A percentile compares a stretch with the other conserved stretches of the same genome.
Conservation (phyloP, 2,797 vertebrate genomes). For the Amblyopsis hoosieri region DNA sequence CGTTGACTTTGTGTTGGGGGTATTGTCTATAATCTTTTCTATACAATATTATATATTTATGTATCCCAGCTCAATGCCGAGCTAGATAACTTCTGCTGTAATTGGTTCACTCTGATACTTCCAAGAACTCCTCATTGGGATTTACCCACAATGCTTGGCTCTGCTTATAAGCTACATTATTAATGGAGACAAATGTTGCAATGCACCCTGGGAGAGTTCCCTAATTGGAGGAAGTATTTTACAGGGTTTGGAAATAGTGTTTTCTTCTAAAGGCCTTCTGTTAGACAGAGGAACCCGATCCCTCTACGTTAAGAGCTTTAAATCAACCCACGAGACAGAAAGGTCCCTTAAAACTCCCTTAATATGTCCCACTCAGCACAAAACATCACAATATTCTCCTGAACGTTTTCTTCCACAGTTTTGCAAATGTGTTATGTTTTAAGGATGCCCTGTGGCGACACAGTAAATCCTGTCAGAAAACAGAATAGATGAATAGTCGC, state of each 20-base stretch:
- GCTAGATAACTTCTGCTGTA: slow-evolving; percentile 40
- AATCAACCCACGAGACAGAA: too few relatives aligned
- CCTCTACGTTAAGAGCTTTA: slow-evolving; percentile 4
- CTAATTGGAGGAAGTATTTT: slow-evolving; percentile 61
- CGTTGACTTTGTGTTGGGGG: too few relatives aligned
- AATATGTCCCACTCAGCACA: slow-evolving; percentile 50
- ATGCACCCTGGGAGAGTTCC: slow-evolving; percentile 74
- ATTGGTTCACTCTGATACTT: slow-evolving; percentile 71
- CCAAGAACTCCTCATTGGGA: slow-evolving; percentile 60
- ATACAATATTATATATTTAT: too few relatives aligned
- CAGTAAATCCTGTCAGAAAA: slow-evolving; percentile 29
- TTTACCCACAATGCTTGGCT: slow-evolving; percentile 60
- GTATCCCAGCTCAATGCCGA: slow-evolving; percentile 39
- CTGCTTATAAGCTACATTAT: slow-evolving; percentile 75
- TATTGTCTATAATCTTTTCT: too few relatives aligned
- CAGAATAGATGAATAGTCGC: slow-evolving; percentile 2
- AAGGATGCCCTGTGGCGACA: slow-evolving; percentile 44
- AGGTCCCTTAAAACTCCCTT: slow-evolving; percentile 24
- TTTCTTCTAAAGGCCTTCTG: slow-evolving; percentile 21
- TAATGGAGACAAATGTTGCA: slow-evolving; percentile 82
- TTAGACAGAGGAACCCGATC: slow-evolving; percentile 5
- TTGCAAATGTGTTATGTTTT: slow-evolving; percentile 42
- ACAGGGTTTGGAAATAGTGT: slow-evolving; percentile 7
- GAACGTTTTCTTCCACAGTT: slow-evolving; percentile 32
- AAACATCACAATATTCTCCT: slow-evolving; percentile 39